These are phyloP conservation scores for Zenarchopterus dispar DNA, from an alignment of 2,797 vertebrate species.

Conservation along the genomic window DNA sequence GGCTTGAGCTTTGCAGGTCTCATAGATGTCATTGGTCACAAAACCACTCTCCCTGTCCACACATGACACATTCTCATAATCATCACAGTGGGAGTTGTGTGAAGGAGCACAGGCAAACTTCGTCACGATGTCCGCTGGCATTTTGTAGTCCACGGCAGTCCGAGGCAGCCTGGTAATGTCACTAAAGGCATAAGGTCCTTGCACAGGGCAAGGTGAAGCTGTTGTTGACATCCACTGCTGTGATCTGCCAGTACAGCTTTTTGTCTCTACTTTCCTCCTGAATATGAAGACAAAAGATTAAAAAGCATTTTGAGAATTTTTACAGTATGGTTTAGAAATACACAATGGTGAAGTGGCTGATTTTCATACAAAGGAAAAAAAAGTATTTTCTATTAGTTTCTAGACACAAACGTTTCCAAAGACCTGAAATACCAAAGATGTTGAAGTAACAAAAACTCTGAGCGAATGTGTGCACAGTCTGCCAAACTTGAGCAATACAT, in stretches of 20 bases:
- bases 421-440: no score
- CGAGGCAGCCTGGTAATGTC: constrained; percentile 84
- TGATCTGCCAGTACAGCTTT: constrained; percentile 69
- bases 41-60: constrained; percentile 85
- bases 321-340: neutral
- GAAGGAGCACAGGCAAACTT: constrained; percentile 75
- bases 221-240: constrained; percentile 75
- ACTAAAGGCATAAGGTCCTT: constrained; percentile 83
- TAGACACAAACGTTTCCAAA: no score
- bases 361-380: neutral
- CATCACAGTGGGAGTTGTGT: constrained; percentile 69
- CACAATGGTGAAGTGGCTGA: neutral
- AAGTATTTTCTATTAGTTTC: no score
- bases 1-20: constrained; percentile 79
- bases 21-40: constrained; percentile 95
- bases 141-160: constrained; percentile 79
- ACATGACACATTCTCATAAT: constrained; percentile 82
- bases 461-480: neutral
- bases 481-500: neutral
- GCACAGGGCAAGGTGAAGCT: constrained; percentile 70
- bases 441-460: no score
- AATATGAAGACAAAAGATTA: constrained; percentile 8
- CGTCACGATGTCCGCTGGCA: constrained; percentile 77
- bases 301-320: neutral
- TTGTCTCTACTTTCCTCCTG: constrained; percentile 82